A percentile compares a stretch with the other conserved stretches of the same genome.
Conservation (phyloP, 2,113 vertebrate genomes). For the Polypterus senegalus region DNA sequence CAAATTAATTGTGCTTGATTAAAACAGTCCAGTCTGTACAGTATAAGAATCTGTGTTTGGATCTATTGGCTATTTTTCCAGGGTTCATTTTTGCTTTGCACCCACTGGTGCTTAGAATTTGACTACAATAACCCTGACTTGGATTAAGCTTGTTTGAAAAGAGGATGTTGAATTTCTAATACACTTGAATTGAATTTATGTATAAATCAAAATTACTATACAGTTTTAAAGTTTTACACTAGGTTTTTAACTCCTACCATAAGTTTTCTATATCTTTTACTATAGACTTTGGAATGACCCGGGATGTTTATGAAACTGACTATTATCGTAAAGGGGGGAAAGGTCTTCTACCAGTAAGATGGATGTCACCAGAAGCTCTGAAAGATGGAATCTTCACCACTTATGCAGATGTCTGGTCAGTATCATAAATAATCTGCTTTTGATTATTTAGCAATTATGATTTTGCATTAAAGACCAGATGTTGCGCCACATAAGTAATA, state of each 20-base stretch:
- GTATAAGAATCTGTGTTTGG: too few species aligned
- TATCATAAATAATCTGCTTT: neutral
- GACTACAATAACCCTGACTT: too few species aligned
- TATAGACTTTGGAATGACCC: slow-evolving; percentile 63
- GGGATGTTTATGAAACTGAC: slow-evolving; percentile 64
- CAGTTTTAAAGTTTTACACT: neutral
- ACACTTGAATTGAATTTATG: too few species aligned
- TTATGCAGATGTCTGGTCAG: slow-evolving; percentile 56
- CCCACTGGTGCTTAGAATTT: too few species aligned
- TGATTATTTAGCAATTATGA: neutral
- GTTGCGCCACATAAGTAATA: too few species aligned
- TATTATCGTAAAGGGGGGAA: slow-evolving; percentile 64
- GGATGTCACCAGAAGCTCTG: slow-evolving; percentile 64
- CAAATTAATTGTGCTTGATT: too few species aligned
- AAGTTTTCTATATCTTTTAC: fast-evolving
- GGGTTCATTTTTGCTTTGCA: too few species aligned
- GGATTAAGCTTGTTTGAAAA: too few species aligned
- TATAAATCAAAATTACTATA: neutral
- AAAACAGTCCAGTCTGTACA: too few species aligned
- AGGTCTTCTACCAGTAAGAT: slow-evolving; percentile 56
- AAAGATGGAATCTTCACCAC: slow-evolving; percentile 65
- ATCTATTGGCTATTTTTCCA: too few species aligned
- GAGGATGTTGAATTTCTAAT: too few species aligned
- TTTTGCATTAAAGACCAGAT: too few species aligned
- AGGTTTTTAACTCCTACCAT: neutral